Percentiles rank a stretch among this genome's conserved stretches.
Conservation (phyloP, 2,113 vertebrate species). For the Peromyscus californicus region DNA sequence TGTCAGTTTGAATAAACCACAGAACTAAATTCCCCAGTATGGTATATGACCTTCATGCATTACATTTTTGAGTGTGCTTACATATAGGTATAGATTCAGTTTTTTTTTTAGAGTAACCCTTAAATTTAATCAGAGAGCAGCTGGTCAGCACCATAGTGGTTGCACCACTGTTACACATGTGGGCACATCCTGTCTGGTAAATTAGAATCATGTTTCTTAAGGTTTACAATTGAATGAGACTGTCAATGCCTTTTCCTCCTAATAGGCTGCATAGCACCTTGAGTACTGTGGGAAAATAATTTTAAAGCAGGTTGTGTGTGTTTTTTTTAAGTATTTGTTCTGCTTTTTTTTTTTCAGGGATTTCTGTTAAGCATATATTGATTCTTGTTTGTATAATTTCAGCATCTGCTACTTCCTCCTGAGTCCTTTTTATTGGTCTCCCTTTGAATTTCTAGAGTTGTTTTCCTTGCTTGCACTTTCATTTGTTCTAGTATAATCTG, state of each 20-base stretch:
- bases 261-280: neutral
- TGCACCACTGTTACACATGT: neutral
- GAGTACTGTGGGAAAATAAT: neutral
- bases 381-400: neutral
- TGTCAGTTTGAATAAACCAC: no score
- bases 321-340: conserved; percentile 16
- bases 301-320: neutral
- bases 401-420: neutral
- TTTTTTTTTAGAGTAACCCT: no score
- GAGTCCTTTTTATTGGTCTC: neutral
- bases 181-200: neutral
- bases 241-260: neutral
- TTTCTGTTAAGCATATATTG: neutral
- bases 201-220: neutral
- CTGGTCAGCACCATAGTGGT: no score
- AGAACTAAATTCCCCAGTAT: no score
- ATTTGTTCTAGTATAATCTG: neutral
- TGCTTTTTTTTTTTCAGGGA: neutral
- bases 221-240: neutral
- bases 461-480: conserved; percentile 13
- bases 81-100: no score
- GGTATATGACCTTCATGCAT: no score
- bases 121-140: no score
- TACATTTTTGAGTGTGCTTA: no score
- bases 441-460: neutral